phyloP scores from a whole-genome alignment of 2,113 vertebrate genomes.

The Narcine bancroftii region DNA sequence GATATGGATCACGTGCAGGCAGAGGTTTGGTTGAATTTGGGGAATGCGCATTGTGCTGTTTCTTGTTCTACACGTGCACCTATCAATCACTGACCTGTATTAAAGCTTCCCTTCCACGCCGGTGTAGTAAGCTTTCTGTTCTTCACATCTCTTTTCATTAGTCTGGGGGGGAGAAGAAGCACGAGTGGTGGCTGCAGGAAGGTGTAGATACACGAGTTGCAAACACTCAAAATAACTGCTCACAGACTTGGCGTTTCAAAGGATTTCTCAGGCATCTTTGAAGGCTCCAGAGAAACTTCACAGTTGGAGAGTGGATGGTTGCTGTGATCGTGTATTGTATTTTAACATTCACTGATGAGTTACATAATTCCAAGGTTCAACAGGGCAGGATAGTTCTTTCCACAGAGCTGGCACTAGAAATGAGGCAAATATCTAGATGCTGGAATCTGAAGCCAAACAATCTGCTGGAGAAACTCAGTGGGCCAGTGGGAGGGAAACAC shows the following conservation, averaged over 20 bases:
- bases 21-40: too few relatives aligned
- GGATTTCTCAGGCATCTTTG: not conserved
- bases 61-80: too few relatives aligned
- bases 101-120: not conserved
- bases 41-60: too few relatives aligned
- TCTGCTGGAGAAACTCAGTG: too few relatives aligned
- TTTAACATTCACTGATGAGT: not conserved
- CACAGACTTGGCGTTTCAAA: not conserved
- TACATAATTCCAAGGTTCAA: too few relatives aligned
- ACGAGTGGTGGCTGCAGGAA: too few relatives aligned
- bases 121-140: conserved; percentile 1
- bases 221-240: not conserved
- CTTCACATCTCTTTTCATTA: conserved; percentile 13
- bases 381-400: too few relatives aligned
- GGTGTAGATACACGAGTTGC: not conserved
- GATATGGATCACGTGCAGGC: too few relatives aligned
- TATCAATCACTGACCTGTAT: not conserved
- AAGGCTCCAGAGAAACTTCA: not conserved
- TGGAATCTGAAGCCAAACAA: too few relatives aligned
- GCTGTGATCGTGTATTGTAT: not conserved
- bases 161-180: not conserved
- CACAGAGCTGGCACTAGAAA: too few relatives aligned
- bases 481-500: too few relatives aligned
- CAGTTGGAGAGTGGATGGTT: not conserved
- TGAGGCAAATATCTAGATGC: too few relatives aligned